Evolutionary conservation across 2,113 vertebrate genomes (phyloP).

Genomic region (Camarhynchus parvulus): DNA sequence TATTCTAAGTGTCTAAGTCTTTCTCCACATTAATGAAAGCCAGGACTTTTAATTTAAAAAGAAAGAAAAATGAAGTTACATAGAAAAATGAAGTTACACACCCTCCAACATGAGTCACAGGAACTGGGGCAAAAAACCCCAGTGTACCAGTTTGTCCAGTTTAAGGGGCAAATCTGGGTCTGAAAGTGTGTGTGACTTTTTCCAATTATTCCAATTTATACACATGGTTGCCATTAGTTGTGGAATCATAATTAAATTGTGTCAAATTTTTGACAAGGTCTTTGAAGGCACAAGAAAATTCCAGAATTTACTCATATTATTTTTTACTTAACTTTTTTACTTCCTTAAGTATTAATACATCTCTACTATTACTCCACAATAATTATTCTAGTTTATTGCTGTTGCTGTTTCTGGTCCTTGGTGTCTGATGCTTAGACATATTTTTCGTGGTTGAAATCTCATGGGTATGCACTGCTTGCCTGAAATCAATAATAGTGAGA

Average conservation of each 20-base stretch:
- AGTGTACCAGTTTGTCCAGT: background rate
- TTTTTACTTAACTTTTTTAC: background rate
- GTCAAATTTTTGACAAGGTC: background rate
- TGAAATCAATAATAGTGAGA: background rate
- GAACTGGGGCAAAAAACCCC: background rate
- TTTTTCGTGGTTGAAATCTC: background rate
- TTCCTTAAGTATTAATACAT: background rate
- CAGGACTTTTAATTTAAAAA: background rate
- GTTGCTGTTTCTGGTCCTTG: background rate
- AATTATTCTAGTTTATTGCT: background rate
- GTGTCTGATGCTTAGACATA: background rate
- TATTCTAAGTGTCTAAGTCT: background rate
- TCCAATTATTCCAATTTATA: background rate
- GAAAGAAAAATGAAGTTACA: background rate
- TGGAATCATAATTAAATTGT: background rate
- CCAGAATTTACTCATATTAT: background rate
- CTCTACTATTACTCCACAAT: background rate
- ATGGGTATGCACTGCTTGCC: background rate
- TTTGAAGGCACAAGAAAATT: background rate
- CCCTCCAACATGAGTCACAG: background rate
- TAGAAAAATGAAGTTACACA: background rate
- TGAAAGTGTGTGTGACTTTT: background rate
- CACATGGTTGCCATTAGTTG: background rate
- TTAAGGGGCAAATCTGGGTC: background rate
- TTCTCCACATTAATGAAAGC: background rate